Evolutionary conservation across 2,113 vertebrate species (phyloP), one percentile per base, ranked within the genome.

Genomic region (Podarcis raffonei): DNA sequence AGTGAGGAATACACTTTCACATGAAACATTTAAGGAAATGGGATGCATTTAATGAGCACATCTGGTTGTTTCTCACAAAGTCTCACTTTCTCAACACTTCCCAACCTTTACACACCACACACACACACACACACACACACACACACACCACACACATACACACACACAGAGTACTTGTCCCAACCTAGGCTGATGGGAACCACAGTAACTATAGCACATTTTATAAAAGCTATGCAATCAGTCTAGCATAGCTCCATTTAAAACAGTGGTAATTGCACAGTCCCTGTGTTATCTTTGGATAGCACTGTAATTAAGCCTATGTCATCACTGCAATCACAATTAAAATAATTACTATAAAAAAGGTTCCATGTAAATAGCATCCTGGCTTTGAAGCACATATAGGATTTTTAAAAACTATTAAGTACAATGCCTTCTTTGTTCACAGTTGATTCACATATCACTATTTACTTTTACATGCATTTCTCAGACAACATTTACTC

Each of bases 241-340:
- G 91, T 92, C 75, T 82, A 91, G 62, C 81, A 85, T 22, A 95
- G 89, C 79, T 94, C 87, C 91, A 92, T 66, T 57, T 37, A 93
- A 94, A 96, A 94, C 94, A 94, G 93, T 86, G 79, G 89, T 91
- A 97, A 96, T 95, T 95, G 95, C 89, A 92, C 84, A 91, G 94
- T 83, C 93, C 92, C 87, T 15, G 37, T 89, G 91, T 95, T 96
- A 96, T 95, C 96, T 92, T 42, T 89, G 92, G 91, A 93, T 90
- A 96, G 91, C 93, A 76, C 92, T 95, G 65, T 95, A 95, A 97
- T 97, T 95, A 95, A 62, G 75, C n/a, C 86, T 92, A 85, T 95
- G 94, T 95, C 96, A 95, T 93, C 93, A 90, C 91, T 89, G 81
- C 37, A 92, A 90, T 93, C 92, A 75, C 79, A 87, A 95, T 93